Base-by-base conservation (phyloP, 2,888 invertebrate species). In the Temnothorax ravouxi region DNA sequence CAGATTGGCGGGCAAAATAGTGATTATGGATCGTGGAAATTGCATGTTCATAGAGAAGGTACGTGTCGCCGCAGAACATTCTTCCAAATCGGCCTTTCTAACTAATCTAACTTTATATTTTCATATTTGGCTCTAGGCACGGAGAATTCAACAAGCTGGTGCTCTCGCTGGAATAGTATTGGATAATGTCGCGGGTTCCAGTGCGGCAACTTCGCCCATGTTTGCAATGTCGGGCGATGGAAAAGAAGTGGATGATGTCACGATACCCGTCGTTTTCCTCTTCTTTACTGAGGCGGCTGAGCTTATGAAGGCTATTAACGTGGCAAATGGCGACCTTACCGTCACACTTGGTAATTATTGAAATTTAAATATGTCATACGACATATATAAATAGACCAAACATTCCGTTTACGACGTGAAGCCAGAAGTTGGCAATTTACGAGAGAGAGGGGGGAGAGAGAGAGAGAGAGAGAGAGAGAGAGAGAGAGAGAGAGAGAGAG, bases 151-250 rank as follows among this genome's bases (percentile, higher is more conserved):
- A 95, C 95, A 96, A 79, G 97, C 97, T 5, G 99, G 99, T 21
- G 99, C 98, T 0, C 95, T 97, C 52, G 98, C 97, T 29, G 98
- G 98, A 25, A 97, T 99, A 91, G 97, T 99, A 56, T 95, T 98
- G 87, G 98, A 98, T 95, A 98, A 98, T 95, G 96, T 97, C 15
- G 96, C 96, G 5, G 97, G 96, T 44, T 97, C 98, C 52, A 97
- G 97, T 77, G 96, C 97, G 62, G 96, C 96, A 47, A 96, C 96
- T 74, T 97, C 98, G 2, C 97, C 98, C 0, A 96, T 99, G 95
- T 99, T 99, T 95, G 98, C 99, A 5, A 99, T 99, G 99, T 98
- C 99, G 0, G 99, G 99, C 1, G 99, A 99, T 95, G 98, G 98
- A 0, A 93, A 92, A 76, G 92, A 92, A 56, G 96, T 95, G 2